These are phyloP conservation scores for Melanostoma scalare DNA, from an alignment of 2,888 invertebrate species.

Conservation along the genomic window DNA sequence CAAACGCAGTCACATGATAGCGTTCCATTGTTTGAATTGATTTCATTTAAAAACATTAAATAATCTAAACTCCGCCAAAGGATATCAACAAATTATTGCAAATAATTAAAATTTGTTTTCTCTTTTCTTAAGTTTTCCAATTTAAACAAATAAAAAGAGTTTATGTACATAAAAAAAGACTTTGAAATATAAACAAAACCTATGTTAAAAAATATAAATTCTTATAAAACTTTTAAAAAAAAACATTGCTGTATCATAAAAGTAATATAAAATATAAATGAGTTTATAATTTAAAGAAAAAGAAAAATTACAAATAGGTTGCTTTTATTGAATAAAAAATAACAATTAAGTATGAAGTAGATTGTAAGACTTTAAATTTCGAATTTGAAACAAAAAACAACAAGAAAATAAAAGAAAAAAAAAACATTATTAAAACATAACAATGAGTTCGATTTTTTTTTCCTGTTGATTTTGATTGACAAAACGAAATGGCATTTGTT, in stretches of 20 bases:
- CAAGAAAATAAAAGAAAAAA: conserved; percentile 41
- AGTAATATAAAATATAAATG: conserved; percentile 31
- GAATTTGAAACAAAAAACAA: conserved; percentile 58
- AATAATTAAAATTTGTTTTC: conserved; percentile 10
- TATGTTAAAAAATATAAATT: conserved; percentile 14
- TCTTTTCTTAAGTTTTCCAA: conserved; percentile 16
- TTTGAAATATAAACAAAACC: conserved; percentile 49
- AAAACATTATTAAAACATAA: conserved; percentile 51
- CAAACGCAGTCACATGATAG: conserved; percentile 24
- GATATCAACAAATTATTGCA: conserved; percentile 40
- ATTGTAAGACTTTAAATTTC: conserved; percentile 65
- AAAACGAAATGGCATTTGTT: too few relatives aligned
- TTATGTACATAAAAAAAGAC: conserved; percentile 66
- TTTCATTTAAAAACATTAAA: conserved; percentile 30
- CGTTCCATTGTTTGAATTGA: conserved; percentile 20
- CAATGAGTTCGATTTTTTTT: background rate
- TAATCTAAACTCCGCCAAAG: conserved; percentile 65
- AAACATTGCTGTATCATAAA: conserved; percentile 62
- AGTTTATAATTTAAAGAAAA: conserved; percentile 42
- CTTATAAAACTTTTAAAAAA: conserved; percentile 11
- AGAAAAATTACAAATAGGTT: conserved; percentile 34
- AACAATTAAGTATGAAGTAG: conserved; percentile 57
- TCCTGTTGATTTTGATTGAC: background rate
- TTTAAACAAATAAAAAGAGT: conserved; percentile 46
- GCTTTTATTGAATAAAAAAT: conserved; percentile 52